Base-by-base conservation (phyloP, 2,888 invertebrate genomes). In the Argyresthia albistria region DNA sequence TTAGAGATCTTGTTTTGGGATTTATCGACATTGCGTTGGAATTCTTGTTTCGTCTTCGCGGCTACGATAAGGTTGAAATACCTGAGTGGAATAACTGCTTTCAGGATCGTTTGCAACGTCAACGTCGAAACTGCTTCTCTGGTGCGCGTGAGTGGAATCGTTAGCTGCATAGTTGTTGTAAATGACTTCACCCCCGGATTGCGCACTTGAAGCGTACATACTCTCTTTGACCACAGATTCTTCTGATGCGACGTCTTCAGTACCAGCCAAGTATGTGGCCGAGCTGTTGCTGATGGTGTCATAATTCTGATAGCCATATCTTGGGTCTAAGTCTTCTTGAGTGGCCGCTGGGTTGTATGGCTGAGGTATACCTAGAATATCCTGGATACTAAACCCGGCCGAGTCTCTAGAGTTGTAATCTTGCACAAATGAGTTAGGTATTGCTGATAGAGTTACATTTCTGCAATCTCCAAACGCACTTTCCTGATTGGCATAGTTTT, bases 331-430 rank as follows among this genome's bases (percentile, higher is more conserved):
- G 2, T 69, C 67, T 35, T 78, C 80, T 57, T 76, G 77, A 53
- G 56, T 43, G 53, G 60, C 68, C 2, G 58, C 53, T 35, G 68
- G 57, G 53, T 66, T 73, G 52, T 81, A 87, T 0, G 79, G 62
- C 54, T 87, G 87, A 35, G 83, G 76, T 1, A 88, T 60, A 6
- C 88, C 88, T 35, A 88, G 76, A 47, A 88, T 88, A 48, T 88
- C 88, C 50, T 88, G 88, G 52, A 88, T 88, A 54, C 81, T 88
- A 59, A 88, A 88, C 43, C 83, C 80, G 1, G 76, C 79, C 0
- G 88, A 87, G 58, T 88, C 88, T 61, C 86, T 76, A 2, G 88
- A 88, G 56, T 87, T 88, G 46, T 82, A 87, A 58, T 88, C 88
- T 25, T 25, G 25, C 25, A 25, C 6, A 53, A 78, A 80, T 6